A percentile compares a stretch with the other conserved stretches of the same genome.
These are phyloP conservation scores for Nemapogon koenigi DNA, from an alignment of 2,888 invertebrate species.

Conservation along the genomic window DNA sequence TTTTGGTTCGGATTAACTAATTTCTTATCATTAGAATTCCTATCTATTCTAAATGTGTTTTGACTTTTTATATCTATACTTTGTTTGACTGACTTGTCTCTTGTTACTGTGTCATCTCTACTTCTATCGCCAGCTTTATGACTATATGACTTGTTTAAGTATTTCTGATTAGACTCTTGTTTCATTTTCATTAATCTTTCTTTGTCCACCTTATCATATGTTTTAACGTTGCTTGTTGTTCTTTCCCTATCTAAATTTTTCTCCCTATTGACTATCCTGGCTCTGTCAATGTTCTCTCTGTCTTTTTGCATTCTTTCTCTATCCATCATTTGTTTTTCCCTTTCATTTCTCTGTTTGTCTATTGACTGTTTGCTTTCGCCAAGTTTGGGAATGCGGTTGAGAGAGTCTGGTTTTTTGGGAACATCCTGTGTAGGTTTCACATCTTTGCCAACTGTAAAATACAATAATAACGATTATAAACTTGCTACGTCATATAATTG, in stretches of 20 bases:
- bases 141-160: no score
- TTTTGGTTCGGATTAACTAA: slow-evolving; percentile 26
- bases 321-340: background rate
- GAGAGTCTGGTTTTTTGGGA: slow-evolving; percentile 34
- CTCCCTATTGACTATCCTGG: slow-evolving; percentile 13
- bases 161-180: no score
- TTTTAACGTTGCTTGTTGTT: slow-evolving; percentile 18
- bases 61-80: slow-evolving; percentile 53
- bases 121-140: slow-evolving; percentile 30
- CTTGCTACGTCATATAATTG: no score
- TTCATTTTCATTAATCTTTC: slow-evolving; percentile 43
- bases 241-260: slow-evolving; percentile 21
- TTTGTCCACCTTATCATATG: slow-evolving; percentile 30
- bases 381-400: slow-evolving; percentile 9
- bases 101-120: slow-evolving; percentile 33
- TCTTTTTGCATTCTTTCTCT: background rate
- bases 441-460: slow-evolving; percentile 32
- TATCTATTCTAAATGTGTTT: slow-evolving; percentile 58
- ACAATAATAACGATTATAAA: no score
- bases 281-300: slow-evolving; percentile 26
- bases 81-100: slow-evolving; percentile 31
- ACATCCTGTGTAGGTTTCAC: slow-evolving; percentile 29
- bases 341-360: slow-evolving; percentile 16
- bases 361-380: slow-evolving; percentile 28
- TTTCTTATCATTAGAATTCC: slow-evolving; percentile 42